phyloP scores from a whole-genome alignment of 1,140 invertebrate species.

The Heliconius himera region DNA sequence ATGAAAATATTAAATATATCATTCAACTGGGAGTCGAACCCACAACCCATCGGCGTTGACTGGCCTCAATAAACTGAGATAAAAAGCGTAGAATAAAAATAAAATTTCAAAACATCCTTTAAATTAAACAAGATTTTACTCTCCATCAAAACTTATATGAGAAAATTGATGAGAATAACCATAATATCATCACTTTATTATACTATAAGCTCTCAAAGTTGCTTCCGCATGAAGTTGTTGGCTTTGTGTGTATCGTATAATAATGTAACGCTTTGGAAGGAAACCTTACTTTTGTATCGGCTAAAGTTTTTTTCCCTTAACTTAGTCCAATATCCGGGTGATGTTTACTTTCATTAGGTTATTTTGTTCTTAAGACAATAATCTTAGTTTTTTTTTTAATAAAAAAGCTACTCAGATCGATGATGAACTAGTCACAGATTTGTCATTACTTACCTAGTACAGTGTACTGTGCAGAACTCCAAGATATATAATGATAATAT shows the following conservation, averaged over 20 bases:
- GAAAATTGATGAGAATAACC: not conserved
- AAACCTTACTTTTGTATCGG: not conserved
- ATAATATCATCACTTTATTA: not conserved
- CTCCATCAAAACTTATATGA: not conserved
- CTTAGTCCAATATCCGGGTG: not conserved
- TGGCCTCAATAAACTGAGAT: too few relatives aligned
- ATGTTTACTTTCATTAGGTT: not conserved
- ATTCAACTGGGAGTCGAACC: too few relatives aligned
- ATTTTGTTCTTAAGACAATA: not conserved
- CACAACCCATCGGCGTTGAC: too few relatives aligned
- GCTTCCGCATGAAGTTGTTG: not conserved
- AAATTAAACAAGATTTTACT: not conserved
- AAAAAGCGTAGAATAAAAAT: too few relatives aligned
- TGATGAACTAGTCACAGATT: too few relatives aligned
- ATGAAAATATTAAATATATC: too few relatives aligned
- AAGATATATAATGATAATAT: too few relatives aligned
- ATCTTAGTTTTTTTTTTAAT: not conserved
- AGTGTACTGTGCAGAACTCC: too few relatives aligned
- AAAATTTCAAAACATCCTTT: too few relatives aligned
- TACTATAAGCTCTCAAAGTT: slow-evolving; percentile 4
- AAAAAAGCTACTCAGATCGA: not conserved
- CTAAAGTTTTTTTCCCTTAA: not conserved
- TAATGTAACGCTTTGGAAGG: not conserved
- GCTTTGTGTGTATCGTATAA: slow-evolving; percentile 2
- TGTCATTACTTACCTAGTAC: too few relatives aligned